phyloP scores from a whole-genome alignment of 2,113 vertebrate genomes.

The Oreochromis niloticus region DNA sequence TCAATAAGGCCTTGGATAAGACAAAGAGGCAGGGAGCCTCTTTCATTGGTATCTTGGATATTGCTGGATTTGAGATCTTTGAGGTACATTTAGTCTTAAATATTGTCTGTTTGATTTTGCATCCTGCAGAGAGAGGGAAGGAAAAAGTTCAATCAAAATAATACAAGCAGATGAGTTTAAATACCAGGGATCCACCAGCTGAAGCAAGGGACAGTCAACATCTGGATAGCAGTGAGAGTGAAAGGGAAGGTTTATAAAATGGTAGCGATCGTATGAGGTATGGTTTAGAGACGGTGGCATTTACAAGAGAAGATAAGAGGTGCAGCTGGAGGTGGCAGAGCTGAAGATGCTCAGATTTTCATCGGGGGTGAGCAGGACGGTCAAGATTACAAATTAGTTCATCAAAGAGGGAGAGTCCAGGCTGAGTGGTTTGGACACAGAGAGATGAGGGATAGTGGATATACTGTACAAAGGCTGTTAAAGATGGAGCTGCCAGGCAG shows the following conservation, averaged over 20 bases:
- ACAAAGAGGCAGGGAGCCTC: constrained; percentile 96
- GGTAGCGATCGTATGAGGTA: not conserved
- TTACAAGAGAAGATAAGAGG: no score
- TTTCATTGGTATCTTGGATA: constrained; percentile 97
- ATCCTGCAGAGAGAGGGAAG: not conserved
- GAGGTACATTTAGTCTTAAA: constrained; percentile 73
- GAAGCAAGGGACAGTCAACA: not conserved
- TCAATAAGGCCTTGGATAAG: constrained; percentile 97
- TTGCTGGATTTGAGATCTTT: constrained; percentile 98
- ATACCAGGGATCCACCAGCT: not conserved
- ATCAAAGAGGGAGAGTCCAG: not conserved
- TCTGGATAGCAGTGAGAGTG: not conserved
- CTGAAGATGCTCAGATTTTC: not conserved
- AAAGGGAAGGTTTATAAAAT: not conserved
- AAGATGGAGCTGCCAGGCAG: not conserved
- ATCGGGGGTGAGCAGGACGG: not conserved
- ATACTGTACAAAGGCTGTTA: not conserved
- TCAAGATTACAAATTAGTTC: not conserved
- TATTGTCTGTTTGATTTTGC: not conserved
- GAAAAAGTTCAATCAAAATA: not conserved
- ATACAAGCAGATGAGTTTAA: not conserved
- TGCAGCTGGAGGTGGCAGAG: no score
- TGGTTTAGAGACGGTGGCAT: not conserved
- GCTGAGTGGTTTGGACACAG: not conserved
- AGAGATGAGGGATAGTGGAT: not conserved